Conservation (phyloP, 30 jellyfish, hydroid and myxozoan species). For the Clytia hemisphaerica region DNA sequence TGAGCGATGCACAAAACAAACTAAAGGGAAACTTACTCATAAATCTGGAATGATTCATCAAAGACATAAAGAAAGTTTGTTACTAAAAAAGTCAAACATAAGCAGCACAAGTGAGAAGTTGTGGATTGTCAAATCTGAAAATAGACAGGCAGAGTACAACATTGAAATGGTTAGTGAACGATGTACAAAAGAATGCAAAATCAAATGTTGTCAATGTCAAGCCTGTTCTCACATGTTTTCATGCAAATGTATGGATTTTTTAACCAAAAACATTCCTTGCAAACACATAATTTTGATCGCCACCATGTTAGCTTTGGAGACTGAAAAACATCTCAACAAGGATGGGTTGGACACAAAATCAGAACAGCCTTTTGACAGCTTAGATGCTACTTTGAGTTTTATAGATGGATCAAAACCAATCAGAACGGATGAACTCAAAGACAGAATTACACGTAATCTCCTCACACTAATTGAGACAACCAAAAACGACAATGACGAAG, state of each 20-base stretch:
- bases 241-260: conserved; percentile 11
- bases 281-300: conserved; percentile 27
- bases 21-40: conserved; percentile 23
- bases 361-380: too few species aligned
- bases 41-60: not conserved
- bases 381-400: too few species aligned
- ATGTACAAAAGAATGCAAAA: not conserved
- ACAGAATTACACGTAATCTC: too few species aligned
- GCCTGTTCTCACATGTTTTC: not conserved
- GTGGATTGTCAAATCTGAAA: too few species aligned
- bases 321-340: too few species aligned
- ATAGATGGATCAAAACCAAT: too few species aligned
- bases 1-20: conserved; percentile 17
- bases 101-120: too few species aligned
- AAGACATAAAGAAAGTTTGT: conserved; percentile 16
- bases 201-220: conserved; percentile 10
- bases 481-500: too few species aligned
- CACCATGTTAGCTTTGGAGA: too few species aligned
- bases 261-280: conserved; percentile 10
- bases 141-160: not conserved
- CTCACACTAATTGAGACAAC: too few species aligned
- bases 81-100: not conserved
- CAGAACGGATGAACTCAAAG: too few species aligned
- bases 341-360: too few species aligned
- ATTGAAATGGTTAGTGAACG: not conserved